Percentiles rank a stretch among this genome's conserved stretches.
Conservation (phyloP, 2,113 vertebrate species). For the Microtus montanus region DNA sequence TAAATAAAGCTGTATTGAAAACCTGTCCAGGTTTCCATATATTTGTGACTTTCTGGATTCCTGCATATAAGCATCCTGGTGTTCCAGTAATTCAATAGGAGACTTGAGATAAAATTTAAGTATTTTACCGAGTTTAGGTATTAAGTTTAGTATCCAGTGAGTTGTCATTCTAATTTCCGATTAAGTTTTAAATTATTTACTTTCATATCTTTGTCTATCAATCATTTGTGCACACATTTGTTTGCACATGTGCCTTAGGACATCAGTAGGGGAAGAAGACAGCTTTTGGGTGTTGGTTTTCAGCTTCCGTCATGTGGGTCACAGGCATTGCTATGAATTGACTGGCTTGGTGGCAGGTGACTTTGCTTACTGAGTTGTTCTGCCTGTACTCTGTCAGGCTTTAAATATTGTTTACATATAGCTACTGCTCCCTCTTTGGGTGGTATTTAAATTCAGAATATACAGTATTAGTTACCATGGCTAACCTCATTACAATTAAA, state of each 20-base stretch:
- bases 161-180: background rate
- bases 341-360: background rate
- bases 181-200: background rate
- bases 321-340: background rate
- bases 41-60: constrained; percentile 52
- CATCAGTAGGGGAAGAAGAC: background rate
- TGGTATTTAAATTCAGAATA: background rate
- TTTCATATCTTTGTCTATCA: background rate
- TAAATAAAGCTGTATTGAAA: constrained; percentile 52
- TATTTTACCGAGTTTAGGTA: constrained; percentile 43
- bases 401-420: background rate
- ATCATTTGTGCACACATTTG: background rate
- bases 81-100: constrained; percentile 21
- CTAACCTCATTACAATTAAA: background rate
- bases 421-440: background rate
- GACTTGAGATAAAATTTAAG: background rate
- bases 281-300: background rate
- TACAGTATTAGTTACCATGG: background rate
- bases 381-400: too few relatives aligned
- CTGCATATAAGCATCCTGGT: background rate
- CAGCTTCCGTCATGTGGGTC: too few relatives aligned
- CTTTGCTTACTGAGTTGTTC: background rate
- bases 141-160: constrained; percentile 38
- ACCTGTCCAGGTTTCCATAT: constrained; percentile 42
- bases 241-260: too few relatives aligned